These are phyloP conservation scores for Asarcornis scutulata DNA, from an alignment of 2,113 vertebrate genomes.

Conservation along the genomic window DNA sequence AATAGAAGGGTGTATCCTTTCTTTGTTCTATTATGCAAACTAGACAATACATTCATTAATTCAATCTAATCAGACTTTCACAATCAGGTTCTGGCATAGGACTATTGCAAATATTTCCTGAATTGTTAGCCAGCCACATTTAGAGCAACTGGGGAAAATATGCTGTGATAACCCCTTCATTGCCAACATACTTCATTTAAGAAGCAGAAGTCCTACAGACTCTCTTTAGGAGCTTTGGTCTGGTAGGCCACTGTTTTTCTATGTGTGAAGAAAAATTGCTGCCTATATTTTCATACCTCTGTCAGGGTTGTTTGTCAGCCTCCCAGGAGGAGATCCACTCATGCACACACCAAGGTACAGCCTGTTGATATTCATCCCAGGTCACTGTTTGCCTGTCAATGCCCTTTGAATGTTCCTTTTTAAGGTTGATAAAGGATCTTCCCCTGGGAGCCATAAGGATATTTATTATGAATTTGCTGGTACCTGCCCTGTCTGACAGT, in stretches of 20 bases:
- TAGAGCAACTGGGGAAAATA: background rate
- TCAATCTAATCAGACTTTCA: constrained; percentile 61
- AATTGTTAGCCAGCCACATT: constrained; percentile 24
- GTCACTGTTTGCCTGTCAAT: background rate
- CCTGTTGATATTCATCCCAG: background rate
- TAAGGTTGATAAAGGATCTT: background rate
- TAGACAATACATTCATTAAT: constrained; percentile 56
- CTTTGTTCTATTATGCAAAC: constrained; percentile 62
- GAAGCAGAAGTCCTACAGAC: background rate
- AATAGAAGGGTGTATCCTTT: constrained; percentile 49
- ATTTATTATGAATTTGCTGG: background rate
- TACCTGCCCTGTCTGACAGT: background rate
- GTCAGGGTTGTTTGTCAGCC: background rate
- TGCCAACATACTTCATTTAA: background rate
- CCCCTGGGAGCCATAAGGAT: background rate
- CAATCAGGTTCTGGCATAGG: constrained; percentile 44
- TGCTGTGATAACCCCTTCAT: background rate
- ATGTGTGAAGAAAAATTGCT: background rate
- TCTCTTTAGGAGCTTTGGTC: background rate
- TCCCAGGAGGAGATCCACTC: background rate
- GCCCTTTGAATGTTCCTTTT: background rate
- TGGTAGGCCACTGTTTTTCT: background rate
- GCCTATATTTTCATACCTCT: background rate
- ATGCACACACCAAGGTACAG: background rate
- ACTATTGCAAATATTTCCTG: constrained; percentile 56